Evolutionary conservation across 2,888 invertebrate species (phyloP).

Genomic region (Crocallis elinguaria): DNA sequence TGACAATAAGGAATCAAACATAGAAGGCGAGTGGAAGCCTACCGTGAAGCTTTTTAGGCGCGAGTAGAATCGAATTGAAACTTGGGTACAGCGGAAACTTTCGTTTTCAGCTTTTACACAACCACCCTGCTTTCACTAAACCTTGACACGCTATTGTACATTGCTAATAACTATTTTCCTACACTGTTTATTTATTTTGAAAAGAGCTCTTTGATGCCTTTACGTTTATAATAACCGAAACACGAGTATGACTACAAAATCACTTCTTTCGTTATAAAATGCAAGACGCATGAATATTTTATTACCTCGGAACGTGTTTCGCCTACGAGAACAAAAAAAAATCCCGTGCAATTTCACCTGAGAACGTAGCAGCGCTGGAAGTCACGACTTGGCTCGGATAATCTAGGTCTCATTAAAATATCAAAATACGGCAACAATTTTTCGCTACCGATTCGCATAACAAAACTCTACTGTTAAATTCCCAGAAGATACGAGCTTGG

Average conservation of each 20-base stretch:
- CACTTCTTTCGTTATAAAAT: conserved; percentile 39
- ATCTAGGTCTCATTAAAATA: conserved; percentile 27
- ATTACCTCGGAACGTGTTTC: conserved; percentile 47
- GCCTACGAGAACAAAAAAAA: conserved; percentile 38
- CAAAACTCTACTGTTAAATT: background rate
- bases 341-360: conserved; percentile 31
- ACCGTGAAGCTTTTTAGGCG: too few species aligned
- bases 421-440: conserved; percentile 10
- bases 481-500: background rate
- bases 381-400: conserved; percentile 16
- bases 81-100: background rate
- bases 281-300: conserved; percentile 52
- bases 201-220: conserved; percentile 3
- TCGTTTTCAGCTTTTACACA: background rate
- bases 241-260: conserved; percentile 33
- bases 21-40: too few species aligned
- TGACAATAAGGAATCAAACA: too few species aligned
- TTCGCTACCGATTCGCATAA: background rate
- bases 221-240: conserved; percentile 19
- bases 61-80: background rate
- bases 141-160: background rate
- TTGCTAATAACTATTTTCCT: background rate
- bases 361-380: conserved; percentile 10
- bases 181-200: background rate
- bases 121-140: background rate